These are phyloP conservation scores for Hydrocynus forskahlii DNA, from an alignment of 2,797 vertebrate species.

Conservation along the genomic window DNA sequence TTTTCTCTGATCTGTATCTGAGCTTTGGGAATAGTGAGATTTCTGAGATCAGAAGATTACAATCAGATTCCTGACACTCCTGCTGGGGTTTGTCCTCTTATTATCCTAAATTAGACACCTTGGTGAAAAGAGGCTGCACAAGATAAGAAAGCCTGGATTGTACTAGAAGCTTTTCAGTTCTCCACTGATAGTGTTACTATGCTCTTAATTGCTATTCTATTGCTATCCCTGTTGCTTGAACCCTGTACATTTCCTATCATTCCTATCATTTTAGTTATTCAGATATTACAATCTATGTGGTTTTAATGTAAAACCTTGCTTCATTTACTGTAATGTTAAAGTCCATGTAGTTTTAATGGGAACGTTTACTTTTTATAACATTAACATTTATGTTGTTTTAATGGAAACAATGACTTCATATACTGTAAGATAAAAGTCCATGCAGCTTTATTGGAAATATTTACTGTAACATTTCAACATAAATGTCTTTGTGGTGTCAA, in stretches of 20 bases:
- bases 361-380: background rate
- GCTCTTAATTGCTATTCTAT: background rate
- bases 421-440: too few species aligned
- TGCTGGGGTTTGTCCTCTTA: background rate
- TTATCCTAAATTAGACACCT: background rate
- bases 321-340: background rate
- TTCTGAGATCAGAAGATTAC: background rate
- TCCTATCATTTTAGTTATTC: background rate
- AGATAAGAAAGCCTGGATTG: background rate
- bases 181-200: background rate
- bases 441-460: too few species aligned
- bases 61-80: background rate
- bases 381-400: background rate
- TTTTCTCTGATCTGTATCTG: background rate
- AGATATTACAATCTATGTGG: background rate
- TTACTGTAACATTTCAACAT: too few species aligned
- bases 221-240: constrained; percentile 44
- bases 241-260: background rate
- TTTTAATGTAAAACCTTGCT: background rate
- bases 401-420: background rate
- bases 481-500: too few species aligned
- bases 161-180: background rate
- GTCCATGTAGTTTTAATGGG: background rate
- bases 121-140: background rate
- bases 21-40: constrained; percentile 3